Conservation (phyloP, 2,113 vertebrate genomes). For the Chaetodon auriga region DNA sequence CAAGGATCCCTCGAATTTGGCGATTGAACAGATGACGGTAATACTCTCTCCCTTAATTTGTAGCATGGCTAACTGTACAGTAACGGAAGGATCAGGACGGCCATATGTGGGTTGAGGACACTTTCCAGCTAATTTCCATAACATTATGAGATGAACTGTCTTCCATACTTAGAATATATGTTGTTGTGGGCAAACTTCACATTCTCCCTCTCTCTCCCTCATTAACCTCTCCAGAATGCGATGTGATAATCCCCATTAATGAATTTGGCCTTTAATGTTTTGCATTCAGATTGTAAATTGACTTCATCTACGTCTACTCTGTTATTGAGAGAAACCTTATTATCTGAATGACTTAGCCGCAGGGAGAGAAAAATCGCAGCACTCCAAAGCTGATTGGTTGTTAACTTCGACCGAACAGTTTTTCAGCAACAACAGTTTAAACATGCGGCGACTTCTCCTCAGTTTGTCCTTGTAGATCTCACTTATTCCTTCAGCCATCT, state of each 20-base stretch:
- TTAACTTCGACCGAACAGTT: slow-evolving; percentile 45
- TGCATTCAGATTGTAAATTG: slow-evolving; percentile 62
- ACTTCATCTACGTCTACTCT: slow-evolving; percentile 52
- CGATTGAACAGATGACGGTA: not conserved
- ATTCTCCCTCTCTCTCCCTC: slow-evolving; percentile 25
- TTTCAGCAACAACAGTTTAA: slow-evolving; percentile 45
- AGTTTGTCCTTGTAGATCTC: slow-evolving; percentile 46
- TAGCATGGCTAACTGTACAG: not conserved
- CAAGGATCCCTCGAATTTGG: no score
- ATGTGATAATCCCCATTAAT: slow-evolving; percentile 66
- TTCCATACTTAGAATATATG: not conserved
- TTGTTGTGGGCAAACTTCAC: slow-evolving; percentile 29
- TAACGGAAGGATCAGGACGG: not conserved
- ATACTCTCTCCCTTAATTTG: not conserved
- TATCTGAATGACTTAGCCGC: slow-evolving; percentile 53
- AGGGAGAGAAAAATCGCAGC: not conserved
- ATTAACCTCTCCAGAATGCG: slow-evolving; percentile 53
- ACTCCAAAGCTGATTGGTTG: slow-evolving; percentile 34
- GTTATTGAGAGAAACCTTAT: slow-evolving; percentile 59
- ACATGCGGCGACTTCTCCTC: slow-evolving; percentile 12
- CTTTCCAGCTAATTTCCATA: not conserved
- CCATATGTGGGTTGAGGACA: not conserved
- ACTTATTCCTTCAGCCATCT: slow-evolving; percentile 31
- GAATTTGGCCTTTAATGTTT: slow-evolving; percentile 66
- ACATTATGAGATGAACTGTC: not conserved